Percentiles rank a stretch among this genome's conserved stretches.
Conservation (phyloP, 1,140 invertebrate genomes). For the Idris sp. region DNA sequence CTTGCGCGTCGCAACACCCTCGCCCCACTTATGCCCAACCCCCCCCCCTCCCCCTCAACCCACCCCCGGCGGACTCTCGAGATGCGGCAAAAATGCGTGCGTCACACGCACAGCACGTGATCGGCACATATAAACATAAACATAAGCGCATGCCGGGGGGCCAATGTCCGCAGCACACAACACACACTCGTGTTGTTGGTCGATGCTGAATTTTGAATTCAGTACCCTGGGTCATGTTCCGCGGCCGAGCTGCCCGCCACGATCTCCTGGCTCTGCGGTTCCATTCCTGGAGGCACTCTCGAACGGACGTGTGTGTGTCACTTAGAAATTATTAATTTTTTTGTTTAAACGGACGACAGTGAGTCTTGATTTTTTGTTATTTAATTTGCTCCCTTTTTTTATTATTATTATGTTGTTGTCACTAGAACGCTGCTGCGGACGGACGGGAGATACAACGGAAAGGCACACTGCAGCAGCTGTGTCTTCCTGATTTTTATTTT, state of each 20-base stretch:
- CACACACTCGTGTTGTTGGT: not conserved
- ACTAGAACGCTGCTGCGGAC: conserved; percentile 42
- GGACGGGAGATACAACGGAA: too few relatives aligned
- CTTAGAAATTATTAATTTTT: conserved; percentile 44
- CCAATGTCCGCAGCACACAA: not conserved
- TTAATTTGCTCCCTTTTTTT: too few relatives aligned
- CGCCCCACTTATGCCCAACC: conserved; percentile 25
- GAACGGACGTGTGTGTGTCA: conserved; percentile 59
- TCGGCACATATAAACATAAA: conserved; percentile 30
- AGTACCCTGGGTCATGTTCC: conserved; percentile 93
- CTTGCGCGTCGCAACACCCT: conserved; percentile 22
- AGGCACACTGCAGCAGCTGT: conserved; percentile 43
- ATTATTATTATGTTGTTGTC: too few relatives aligned
- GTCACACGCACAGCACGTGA: conserved; percentile 26
- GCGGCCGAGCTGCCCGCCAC: conserved; percentile 86
- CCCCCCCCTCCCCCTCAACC: too few relatives aligned
- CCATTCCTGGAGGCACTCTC: conserved; percentile 77
- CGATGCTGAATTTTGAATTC: not conserved
- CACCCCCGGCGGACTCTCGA: conserved; percentile 11
- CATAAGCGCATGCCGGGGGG: conserved; percentile 4
- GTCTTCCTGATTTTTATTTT: too few relatives aligned
- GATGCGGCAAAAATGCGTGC: conserved; percentile 22
- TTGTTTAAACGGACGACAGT: conserved; percentile 42
- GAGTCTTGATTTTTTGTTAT: too few relatives aligned
- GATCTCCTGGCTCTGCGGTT: conserved; percentile 85